Base-by-base conservation (phyloP, 2,888 invertebrate genomes). In the Xylota sylvarum region DNA sequence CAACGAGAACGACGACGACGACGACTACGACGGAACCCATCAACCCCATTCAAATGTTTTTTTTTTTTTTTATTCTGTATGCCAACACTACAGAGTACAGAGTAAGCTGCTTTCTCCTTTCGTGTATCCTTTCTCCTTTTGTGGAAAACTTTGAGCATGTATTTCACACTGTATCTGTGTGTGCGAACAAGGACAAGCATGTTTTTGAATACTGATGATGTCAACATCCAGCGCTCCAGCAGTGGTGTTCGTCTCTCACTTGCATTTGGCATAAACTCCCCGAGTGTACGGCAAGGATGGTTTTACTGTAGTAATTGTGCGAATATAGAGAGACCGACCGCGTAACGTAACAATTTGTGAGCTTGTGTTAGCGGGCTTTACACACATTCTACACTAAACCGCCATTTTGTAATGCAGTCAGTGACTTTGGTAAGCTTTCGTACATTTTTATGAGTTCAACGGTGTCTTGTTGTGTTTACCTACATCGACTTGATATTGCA, bases 381-480 rank as follows among this genome's bases (percentile, higher is more conserved):
- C 78, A 73, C 76, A 60, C 80, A 79, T 72, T 87, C 74, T 77
- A 73, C 64, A 72, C 76, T 88, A 87, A 81, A 88, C 88, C 88
- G 88, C 88, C 88, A 88, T 88, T 88, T 88, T 88, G 88, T 88
- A 88, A 88, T 88, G 88, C 88, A 88, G 86, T 76, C 88, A 88
- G 81, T 88, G 87, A 87, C 87, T 87, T 81, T 70, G 80, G 80
- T 56, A 83, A 88, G 85, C 85, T 87, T 86, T 84, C 67, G 80
- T 88, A 81, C 79, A 82, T 86, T 81, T 84, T 87, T 69, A 52
- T 48, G 73, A 73, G 73, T 86, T 83, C 80, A 80, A 80, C 58
- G 65, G 4, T 80, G 58, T 73, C 65, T 72, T 73, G 65, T 14
- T 77, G 65, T 76, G 77, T 77, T 77, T 67, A 69, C 77, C 48